phyloP scores from a whole-genome alignment of 2,888 invertebrate genomes.

The Panzeria rudis region DNA sequence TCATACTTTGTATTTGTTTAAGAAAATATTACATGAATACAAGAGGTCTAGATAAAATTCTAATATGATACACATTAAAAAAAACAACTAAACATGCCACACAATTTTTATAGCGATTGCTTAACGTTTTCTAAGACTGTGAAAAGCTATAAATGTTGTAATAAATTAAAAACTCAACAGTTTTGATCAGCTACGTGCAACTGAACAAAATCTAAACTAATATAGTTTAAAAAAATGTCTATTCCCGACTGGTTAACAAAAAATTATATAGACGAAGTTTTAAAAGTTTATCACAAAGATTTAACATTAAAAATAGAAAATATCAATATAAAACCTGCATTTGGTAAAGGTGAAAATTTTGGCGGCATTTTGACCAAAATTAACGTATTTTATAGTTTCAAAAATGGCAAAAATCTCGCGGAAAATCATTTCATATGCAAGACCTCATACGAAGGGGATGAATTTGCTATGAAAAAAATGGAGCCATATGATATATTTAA shows the following conservation, averaged over 20 bases:
- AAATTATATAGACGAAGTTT: slow-evolving; percentile 77
- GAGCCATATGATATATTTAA: slow-evolving; percentile 81
- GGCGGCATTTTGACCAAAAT: slow-evolving; percentile 79
- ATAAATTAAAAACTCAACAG: slow-evolving; percentile 23
- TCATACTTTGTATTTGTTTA: too few relatives aligned
- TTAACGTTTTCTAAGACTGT: neutral
- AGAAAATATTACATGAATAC: neutral
- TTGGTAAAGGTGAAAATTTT: slow-evolving; percentile 81
- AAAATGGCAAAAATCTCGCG: slow-evolving; percentile 33
- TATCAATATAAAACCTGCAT: slow-evolving; percentile 76
- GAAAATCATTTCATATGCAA: slow-evolving; percentile 78
- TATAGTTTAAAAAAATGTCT: slow-evolving; percentile 67
- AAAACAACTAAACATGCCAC: neutral
- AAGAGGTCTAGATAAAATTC: neutral
- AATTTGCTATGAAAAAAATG: slow-evolving; percentile 78
- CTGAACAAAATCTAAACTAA: neutral
- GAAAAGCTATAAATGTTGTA: neutral
- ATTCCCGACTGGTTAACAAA: slow-evolving; percentile 80
- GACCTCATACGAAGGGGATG: slow-evolving; percentile 79
- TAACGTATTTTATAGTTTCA: slow-evolving; percentile 73
- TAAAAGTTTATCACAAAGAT: slow-evolving; percentile 77
- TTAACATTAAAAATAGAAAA: slow-evolving; percentile 72
- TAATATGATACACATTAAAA: neutral
- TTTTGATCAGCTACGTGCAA: neutral
- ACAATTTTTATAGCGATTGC: neutral